Conservation (phyloP, 1,140 invertebrate species). For the Mizuhopecten yessoensis region DNA sequence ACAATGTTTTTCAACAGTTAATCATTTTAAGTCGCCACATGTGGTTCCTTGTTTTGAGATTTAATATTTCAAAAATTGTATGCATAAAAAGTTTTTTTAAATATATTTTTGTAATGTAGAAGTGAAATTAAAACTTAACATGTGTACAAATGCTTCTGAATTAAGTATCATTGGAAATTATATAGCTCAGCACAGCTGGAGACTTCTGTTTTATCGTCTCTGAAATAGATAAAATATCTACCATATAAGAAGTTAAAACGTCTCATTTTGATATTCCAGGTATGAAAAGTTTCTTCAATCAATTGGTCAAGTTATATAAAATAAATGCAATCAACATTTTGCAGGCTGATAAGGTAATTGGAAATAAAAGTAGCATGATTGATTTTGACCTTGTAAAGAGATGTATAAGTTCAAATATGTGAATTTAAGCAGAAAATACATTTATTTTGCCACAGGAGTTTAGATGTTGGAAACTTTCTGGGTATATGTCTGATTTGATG, state of each 20-base stretch:
- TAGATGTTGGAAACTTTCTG: not conserved
- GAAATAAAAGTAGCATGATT: not conserved
- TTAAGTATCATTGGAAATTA: no score
- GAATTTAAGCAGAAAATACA: not conserved
- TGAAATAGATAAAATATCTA: not conserved
- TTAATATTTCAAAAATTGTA: no score
- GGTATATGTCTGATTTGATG: not conserved
- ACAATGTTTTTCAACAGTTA: no score
- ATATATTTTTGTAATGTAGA: no score
- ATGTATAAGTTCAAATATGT: not conserved
- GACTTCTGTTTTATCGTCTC: no score
- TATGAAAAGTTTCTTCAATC: not conserved
- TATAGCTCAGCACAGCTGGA: no score
- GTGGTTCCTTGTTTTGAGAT: no score
- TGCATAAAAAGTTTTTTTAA: no score
- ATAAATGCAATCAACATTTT: conserved; percentile 11
- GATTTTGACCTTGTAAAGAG: not conserved
- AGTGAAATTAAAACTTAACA: no score
- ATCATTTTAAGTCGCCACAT: no score
- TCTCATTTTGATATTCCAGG: not conserved
- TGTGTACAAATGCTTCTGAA: no score
- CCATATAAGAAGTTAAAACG: not conserved
- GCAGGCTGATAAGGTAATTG: not conserved
- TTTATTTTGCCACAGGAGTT: conserved; percentile 1
- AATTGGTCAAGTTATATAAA: not conserved